Conservation (phyloP, 2,113 vertebrate genomes). For the Oxyura jamaicensis region DNA sequence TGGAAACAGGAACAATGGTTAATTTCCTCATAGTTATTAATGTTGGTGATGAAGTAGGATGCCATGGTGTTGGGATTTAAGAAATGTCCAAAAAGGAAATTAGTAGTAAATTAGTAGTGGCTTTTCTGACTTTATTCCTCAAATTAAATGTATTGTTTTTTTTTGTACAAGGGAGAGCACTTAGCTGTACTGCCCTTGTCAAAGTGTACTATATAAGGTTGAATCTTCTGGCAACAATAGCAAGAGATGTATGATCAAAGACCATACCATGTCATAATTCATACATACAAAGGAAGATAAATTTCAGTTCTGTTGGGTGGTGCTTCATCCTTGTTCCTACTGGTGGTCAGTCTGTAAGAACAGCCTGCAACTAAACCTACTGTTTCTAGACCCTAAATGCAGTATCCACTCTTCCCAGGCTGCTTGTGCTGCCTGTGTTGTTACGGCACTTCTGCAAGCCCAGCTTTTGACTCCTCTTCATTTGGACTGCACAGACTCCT, state of each 20-base stretch:
- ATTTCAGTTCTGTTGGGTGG: background rate
- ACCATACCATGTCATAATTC: background rate
- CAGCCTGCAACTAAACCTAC: background rate
- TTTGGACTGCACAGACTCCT: background rate
- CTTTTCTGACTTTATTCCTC: background rate
- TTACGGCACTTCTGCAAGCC: background rate
- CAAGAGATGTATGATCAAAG: background rate
- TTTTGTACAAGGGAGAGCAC: background rate
- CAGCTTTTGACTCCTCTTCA: background rate
- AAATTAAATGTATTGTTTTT: background rate
- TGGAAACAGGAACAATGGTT: background rate
- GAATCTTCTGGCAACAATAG: background rate
- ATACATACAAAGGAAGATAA: background rate
- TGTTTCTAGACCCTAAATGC: background rate
- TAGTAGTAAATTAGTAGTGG: background rate
- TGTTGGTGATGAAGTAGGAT: background rate
- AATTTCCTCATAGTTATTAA: background rate
- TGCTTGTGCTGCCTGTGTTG: background rate
- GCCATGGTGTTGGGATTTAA: background rate
- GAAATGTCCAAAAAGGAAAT: background rate
- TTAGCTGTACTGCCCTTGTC: background rate
- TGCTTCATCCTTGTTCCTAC: background rate
- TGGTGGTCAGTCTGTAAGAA: background rate
- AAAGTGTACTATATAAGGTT: background rate
- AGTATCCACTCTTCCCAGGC: background rate